Conservation (phyloP, 2,888 invertebrate species). For the Leptopilina syphax region DNA sequence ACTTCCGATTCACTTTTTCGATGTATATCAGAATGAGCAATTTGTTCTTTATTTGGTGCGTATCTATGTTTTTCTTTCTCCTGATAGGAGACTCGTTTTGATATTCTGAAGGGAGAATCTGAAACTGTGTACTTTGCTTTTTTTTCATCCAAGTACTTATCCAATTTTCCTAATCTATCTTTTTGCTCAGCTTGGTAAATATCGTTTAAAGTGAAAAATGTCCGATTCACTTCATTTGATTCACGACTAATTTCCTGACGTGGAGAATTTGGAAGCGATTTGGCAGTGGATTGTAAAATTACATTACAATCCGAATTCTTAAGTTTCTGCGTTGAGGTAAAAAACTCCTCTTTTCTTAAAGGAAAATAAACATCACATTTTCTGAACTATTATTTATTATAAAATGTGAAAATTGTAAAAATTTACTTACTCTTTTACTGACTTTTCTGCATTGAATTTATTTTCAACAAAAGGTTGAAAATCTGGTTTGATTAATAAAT, state of each 20-base stretch:
- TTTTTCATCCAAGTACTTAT: slow-evolving; percentile 52
- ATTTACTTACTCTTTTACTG: slow-evolving; percentile 15
- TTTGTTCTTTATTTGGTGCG: not conserved
- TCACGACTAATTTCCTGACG: slow-evolving; percentile 42
- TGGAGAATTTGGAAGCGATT: slow-evolving; percentile 58
- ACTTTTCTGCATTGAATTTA: not conserved
- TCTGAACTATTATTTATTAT: not conserved
- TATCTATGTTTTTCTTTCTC: not conserved
- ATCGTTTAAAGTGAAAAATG: slow-evolving; percentile 17
- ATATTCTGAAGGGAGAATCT: slow-evolving; percentile 18
- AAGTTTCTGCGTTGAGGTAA: slow-evolving; percentile 13
- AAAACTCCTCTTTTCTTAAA: not conserved
- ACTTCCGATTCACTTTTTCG: not conserved
- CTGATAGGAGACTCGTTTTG: not conserved
- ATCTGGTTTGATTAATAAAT: not conserved
- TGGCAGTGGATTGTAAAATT: slow-evolving; percentile 51
- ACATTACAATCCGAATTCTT: slow-evolving; percentile 46
- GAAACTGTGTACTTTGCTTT: slow-evolving; percentile 25
- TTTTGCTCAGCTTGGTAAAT: slow-evolving; percentile 38
- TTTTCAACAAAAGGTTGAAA: not conserved
- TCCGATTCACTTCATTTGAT: slow-evolving; percentile 14
- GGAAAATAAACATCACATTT: not conserved
- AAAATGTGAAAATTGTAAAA: not conserved
- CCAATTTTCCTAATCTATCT: slow-evolving; percentile 43
- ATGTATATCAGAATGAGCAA: not conserved